phyloP scores from a whole-genome alignment of 2,113 vertebrate genomes.

The Mesitornis unicolor region DNA sequence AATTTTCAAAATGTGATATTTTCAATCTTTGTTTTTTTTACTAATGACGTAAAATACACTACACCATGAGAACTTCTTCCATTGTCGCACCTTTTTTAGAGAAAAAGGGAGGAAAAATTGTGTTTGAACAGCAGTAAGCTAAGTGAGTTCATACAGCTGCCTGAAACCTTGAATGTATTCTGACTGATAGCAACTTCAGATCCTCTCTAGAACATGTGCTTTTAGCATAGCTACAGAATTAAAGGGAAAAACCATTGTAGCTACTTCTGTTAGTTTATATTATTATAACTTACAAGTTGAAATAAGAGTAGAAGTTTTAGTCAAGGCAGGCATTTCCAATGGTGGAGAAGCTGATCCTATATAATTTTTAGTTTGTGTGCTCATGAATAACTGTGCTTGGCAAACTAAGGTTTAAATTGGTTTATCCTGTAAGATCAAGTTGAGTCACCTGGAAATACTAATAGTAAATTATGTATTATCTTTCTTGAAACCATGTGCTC shows the following conservation, averaged over 20 bases:
- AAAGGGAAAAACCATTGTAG: background rate
- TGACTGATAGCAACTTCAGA: background rate
- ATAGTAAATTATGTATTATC: background rate
- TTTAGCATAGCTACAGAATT: background rate
- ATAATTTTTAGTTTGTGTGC: background rate
- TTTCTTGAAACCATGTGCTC: background rate
- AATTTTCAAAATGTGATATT: background rate
- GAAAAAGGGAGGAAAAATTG: background rate
- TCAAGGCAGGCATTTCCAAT: background rate
- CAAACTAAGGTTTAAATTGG: background rate
- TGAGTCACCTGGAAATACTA: background rate
- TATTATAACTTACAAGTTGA: background rate
- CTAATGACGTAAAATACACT: background rate
- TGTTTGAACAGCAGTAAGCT: background rate
- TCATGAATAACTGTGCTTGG: background rate
- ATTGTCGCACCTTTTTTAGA: background rate
- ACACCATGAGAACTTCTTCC: fast-evolving
- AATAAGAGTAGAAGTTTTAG: background rate
- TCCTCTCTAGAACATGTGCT: background rate
- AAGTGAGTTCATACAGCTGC: background rate
- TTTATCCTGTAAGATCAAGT: background rate
- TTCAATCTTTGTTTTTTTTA: fast-evolving
- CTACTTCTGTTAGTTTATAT: background rate
- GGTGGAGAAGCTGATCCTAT: background rate
- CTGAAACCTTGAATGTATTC: background rate